Conservation (phyloP, 1,140 invertebrate species). For the Physella acuta region DNA sequence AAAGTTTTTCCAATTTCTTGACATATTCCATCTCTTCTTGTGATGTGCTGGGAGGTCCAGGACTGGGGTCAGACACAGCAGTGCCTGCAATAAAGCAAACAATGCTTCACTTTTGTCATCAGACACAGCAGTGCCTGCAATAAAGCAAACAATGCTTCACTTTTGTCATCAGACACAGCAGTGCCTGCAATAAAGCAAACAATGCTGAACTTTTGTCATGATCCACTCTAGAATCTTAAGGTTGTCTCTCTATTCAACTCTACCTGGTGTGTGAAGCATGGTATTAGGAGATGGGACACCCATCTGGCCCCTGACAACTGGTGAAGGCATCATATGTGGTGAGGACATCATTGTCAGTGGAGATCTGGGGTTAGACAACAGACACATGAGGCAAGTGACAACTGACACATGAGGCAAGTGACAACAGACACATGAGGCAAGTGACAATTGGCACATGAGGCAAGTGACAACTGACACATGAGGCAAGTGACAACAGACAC, state of each 20-base stretch:
- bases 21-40: conserved; percentile 83
- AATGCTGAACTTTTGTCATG: conserved; percentile 55
- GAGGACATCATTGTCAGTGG: conserved; percentile 40
- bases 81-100: conserved; percentile 68
- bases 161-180: conserved; percentile 54
- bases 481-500: too few species aligned
- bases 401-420: too few species aligned
- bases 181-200: conserved; percentile 68
- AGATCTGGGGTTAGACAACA: conserved; percentile 31
- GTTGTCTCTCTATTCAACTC: too few species aligned
- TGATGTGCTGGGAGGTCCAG: conserved; percentile 34
- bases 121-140: conserved; percentile 65
- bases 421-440: too few species aligned
- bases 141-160: conserved; percentile 28
- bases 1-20: conserved; percentile 87
- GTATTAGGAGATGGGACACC: conserved; percentile 58
- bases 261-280: conserved; percentile 56
- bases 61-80: conserved; percentile 54
- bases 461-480: too few species aligned
- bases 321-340: conserved; percentile 68
- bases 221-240: conserved; percentile 65
- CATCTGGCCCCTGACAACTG: conserved; percentile 62
- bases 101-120: conserved; percentile 55
- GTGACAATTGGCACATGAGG: too few species aligned
- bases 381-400: too few species aligned